These are phyloP conservation scores for Malaclemys terrapin DNA, from an alignment of 2,113 vertebrate genomes.

Conservation along the genomic window DNA sequence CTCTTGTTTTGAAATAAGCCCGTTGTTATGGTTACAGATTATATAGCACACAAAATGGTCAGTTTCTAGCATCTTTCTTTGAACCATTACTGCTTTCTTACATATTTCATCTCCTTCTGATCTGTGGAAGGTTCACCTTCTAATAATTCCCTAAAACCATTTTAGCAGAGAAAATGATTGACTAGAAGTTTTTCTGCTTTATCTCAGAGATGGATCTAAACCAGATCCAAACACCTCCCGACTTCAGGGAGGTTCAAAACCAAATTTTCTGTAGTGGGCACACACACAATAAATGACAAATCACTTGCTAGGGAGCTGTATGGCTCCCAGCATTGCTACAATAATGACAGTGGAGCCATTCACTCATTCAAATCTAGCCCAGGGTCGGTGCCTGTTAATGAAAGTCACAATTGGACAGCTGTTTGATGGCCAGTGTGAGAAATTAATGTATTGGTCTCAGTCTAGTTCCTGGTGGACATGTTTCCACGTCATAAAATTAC, in stretches of 20 bases:
- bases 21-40: slow-evolving; percentile 17
- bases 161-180: background rate
- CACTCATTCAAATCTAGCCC: slow-evolving; percentile 12
- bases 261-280: background rate
- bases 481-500: slow-evolving; percentile 53
- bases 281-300: background rate
- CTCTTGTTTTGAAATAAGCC: slow-evolving; percentile 25
- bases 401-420: slow-evolving; percentile 33
- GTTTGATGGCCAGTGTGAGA: background rate
- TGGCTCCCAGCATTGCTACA: background rate
- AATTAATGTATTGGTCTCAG: slow-evolving; percentile 29
- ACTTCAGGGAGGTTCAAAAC: background rate
- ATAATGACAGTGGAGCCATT: slow-evolving; percentile 1
- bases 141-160: background rate
- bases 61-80: background rate
- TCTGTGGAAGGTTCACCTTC: background rate
- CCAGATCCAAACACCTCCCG: background rate
- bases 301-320: background rate
- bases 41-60: background rate
- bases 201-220: background rate
- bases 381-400: background rate
- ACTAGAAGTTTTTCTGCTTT: background rate
- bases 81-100: background rate
- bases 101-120: accelerated
- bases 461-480: slow-evolving; percentile 34